Conservation (phyloP, 1,140 invertebrate genomes). For the Steinernema feltiae region DNA sequence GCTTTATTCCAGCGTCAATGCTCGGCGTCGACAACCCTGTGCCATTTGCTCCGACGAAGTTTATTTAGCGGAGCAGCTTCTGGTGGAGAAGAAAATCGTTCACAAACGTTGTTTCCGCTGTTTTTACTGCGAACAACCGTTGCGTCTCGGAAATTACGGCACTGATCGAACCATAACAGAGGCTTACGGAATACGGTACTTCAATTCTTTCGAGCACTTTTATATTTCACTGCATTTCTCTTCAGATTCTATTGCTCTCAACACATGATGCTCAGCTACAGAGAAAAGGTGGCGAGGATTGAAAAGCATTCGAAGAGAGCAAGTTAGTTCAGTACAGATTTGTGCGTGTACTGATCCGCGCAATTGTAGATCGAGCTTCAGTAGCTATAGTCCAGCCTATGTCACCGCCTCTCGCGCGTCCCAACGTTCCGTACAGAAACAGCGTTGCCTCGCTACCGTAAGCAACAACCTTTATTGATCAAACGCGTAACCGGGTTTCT, state of each 20-base stretch:
- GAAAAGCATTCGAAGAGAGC: neutral
- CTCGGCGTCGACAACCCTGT: conserved; percentile 21
- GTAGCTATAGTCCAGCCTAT: neutral
- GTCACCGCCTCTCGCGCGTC: neutral
- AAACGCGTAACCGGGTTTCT: too few species aligned
- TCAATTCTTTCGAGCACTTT: neutral
- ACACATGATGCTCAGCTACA: neutral
- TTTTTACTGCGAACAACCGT: conserved; percentile 36
- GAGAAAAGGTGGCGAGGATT: neutral
- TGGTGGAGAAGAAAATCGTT: conserved; percentile 24
- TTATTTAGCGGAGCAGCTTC: neutral
- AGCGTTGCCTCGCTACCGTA: too few species aligned
- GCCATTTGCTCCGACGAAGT: conserved; percentile 25
- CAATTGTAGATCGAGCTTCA: neutral
- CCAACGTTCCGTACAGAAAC: too few species aligned
- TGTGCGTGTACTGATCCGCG: neutral
- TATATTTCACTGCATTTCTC: neutral
- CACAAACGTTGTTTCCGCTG: conserved; percentile 44
- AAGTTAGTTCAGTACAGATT: neutral
- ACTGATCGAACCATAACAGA: conserved; percentile 18
- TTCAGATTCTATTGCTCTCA: conserved; percentile 4
- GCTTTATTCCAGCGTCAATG: conserved; percentile 15
- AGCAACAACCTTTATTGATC: too few species aligned
- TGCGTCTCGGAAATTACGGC: conserved; percentile 28
- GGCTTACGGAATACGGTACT: neutral